A percentile compares a stretch with the other conserved stretches of the same genome.
Evolutionary conservation across 2,797 vertebrate species (phyloP).

Genomic region (Notoglanidium macrostoma): DNA sequence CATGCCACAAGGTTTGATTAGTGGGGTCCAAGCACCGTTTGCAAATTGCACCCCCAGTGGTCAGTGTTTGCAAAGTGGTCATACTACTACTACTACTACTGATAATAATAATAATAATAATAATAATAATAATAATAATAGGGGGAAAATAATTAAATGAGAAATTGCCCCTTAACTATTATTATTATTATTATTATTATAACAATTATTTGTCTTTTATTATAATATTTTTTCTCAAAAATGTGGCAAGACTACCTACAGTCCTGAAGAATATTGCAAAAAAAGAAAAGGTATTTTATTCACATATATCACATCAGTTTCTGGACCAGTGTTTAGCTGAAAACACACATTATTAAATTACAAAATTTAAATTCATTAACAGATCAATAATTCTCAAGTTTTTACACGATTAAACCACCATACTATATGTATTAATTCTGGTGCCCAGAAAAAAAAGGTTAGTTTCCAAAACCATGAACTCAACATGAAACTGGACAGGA

Average conservation of each 20-base stretch:
- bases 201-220: no score
- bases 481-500: neutral
- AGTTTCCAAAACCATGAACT: conserved; percentile 13
- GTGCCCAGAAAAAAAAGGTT: neutral
- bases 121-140: neutral
- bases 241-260: neutral
- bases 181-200: no score
- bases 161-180: no score
- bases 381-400: neutral
- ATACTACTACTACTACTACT: neutral
- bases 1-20: neutral
- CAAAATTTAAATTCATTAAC: no score
- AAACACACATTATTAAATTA: no score
- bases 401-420: no score
- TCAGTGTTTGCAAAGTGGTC: neutral
- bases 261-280: neutral
- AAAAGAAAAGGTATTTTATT: neutral
- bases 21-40: neutral
- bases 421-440: neutral
- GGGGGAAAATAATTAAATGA: no score
- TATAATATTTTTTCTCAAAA: no score
- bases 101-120: neutral
- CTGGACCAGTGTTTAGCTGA: neutral
- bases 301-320: neutral
- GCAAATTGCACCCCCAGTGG: neutral